Evolutionary conservation across 1,140 invertebrate species (phyloP), one percentile per base, ranked within the genome.

Genomic region (Drosophila malerkotliana): DNA sequence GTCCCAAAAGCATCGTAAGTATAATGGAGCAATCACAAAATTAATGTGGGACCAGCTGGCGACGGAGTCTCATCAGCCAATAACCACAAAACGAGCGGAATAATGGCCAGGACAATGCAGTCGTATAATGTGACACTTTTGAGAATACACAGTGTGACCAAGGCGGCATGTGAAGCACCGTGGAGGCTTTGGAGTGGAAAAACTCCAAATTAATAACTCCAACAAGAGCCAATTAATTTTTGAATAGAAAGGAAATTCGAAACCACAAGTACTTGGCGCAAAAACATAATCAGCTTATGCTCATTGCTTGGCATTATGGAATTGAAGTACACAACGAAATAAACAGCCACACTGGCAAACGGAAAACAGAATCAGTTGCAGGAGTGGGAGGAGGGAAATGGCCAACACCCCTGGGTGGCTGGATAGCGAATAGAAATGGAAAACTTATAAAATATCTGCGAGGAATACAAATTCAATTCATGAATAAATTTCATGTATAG

Each of bases 401-500:
- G 14, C 41, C 21, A 21, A 55, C 26, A 30, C 24, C 28, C 51
- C n/a, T 39, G 39, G 52, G 61, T 8, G 47, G 47, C 18, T 24
- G 21, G 37, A 44, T 26, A 21, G 47, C 30, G 72, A 60, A 75
- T 60, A 63, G 67, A 76, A 81, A 82, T 78, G 79, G 67, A 62
- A 66, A 88, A 79, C 79, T 87, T 87, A 79, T 88, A 87, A 84
- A 87, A 89, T 88, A 88, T 87, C 83, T 88, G 84, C 67, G 62
- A 66, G 76, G 83, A 89, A 89, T 89, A 88, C 76, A 88, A 88
- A 88, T 88, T 88, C 84, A 83, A 89, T 83, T 88, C 83, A 89
- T 89, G 83, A 89, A 88, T 89, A 89, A 83, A 88, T 88, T 89
- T 79, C 72, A 89, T 83, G 76, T 77, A 67, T 62, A 62, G 83